Percentiles rank a stretch among this genome's conserved stretches.
phyloP scores from a whole-genome alignment of 2,888 invertebrate species.

The Drosophila peninsularis region DNA sequence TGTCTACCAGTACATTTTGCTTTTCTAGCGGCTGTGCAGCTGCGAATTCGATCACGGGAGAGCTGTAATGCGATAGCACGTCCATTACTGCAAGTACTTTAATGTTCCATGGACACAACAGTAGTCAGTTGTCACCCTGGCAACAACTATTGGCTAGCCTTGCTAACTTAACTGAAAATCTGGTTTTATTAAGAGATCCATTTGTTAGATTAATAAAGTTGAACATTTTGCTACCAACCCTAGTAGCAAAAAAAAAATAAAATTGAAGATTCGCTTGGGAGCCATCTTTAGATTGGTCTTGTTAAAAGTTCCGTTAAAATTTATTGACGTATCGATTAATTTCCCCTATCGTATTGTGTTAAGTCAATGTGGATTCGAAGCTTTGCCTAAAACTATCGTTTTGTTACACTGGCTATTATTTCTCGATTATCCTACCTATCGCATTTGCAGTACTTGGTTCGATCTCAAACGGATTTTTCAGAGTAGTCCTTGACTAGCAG shows the following conservation, averaged over 20 bases:
- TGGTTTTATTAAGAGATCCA: background rate
- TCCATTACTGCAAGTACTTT: conserved; percentile 74
- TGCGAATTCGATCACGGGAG: conserved; percentile 85
- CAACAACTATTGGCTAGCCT: conserved; percentile 32
- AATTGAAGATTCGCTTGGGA: background rate
- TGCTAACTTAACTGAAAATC: background rate
- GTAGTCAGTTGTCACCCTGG: conserved; percentile 3
- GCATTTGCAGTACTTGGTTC: background rate
- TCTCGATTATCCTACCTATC: conserved; percentile 20
- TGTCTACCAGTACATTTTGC: conserved; percentile 77
- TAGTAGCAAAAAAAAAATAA: background rate
- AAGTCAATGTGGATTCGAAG: background rate
- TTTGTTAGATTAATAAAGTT: background rate
- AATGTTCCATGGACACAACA: conserved; percentile 17
- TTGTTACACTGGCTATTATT: background rate
- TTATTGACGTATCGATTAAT: background rate
- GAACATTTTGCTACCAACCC: background rate
- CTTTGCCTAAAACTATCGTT: background rate
- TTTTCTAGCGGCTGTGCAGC: conserved; percentile 85
- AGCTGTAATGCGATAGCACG: conserved; percentile 85
- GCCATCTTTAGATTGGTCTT: background rate
- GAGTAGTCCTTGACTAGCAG: conserved; percentile 31
- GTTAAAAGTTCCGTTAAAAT: background rate
- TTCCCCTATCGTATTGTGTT: background rate
- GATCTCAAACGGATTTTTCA: background rate